These are phyloP conservation scores for Leptinotarsa lineolata DNA, from an alignment of 1,140 invertebrate species.

Conservation along the genomic window DNA sequence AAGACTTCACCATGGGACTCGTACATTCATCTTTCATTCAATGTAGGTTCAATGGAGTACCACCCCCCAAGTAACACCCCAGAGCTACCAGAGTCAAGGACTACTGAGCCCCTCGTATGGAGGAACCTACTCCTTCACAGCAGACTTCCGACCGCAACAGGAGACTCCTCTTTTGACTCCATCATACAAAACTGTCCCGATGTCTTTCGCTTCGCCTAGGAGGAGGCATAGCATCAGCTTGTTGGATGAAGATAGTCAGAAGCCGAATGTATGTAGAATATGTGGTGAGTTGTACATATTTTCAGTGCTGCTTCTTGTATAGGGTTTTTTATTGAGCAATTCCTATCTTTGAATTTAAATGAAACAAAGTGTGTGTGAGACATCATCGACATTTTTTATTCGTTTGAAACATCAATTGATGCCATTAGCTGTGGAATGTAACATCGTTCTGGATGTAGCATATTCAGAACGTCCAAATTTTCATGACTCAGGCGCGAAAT, in stretches of 20 bases:
- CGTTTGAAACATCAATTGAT: too few relatives aligned
- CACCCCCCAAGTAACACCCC: conserved; percentile 59
- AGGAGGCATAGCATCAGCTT: conserved; percentile 47
- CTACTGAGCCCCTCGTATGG: conserved; percentile 67
- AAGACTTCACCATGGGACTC: too few relatives aligned
- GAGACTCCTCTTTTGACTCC: conserved; percentile 38
- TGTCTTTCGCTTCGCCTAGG: conserved; percentile 47
- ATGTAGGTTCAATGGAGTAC: conserved; percentile 67
- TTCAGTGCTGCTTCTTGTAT: too few relatives aligned
- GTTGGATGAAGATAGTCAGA: conserved; percentile 68
- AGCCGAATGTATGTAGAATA: conserved; percentile 86
- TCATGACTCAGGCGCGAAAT: too few relatives aligned
- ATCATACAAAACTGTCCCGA: conserved; percentile 51
- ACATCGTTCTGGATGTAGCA: too few relatives aligned
- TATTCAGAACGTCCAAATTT: too few relatives aligned
- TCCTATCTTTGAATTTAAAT: too few relatives aligned
- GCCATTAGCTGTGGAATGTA: too few relatives aligned
- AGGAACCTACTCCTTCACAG: conserved; percentile 76
- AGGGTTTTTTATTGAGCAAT: too few relatives aligned
- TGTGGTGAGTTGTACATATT: conserved; percentile 68
- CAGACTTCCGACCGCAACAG: conserved; percentile 70
- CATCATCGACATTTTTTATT: too few relatives aligned
- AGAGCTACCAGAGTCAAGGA: conserved; percentile 59
- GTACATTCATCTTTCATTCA: neutral
- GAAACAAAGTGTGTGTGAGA: too few relatives aligned